Evolutionary conservation across 2,797 vertebrate genomes (phyloP), one percentile per base, ranked within the genome.

Genomic region (Tachyglossus aculeatus): DNA sequence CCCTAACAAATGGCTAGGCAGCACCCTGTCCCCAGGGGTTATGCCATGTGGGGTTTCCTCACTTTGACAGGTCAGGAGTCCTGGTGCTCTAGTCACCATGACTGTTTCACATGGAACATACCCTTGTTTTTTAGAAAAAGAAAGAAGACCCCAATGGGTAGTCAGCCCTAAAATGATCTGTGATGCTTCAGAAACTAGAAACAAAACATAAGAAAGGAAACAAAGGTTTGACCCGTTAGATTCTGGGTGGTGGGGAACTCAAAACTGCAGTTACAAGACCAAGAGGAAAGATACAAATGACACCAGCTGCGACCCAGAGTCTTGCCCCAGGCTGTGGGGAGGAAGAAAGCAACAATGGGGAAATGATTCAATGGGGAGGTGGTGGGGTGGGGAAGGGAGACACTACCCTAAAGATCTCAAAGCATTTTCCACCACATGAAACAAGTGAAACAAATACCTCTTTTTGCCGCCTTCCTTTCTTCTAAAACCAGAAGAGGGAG

Each of bases 151-250:
- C 48, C 36, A 77, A 64, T 39, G 40, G 66, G 57, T 33, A 44
- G 32, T 58, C 14, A 19, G 38, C 32, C 27, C 40, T 48, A 74
- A 58, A 78, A 44, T 61, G 56, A 40, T 66, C 45, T 41, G 24
- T 38, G 53, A 76, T 39, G 39, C 52, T 78, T 71, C 53, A 57
- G 39, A 47, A 53, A 45, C 22, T 66, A 67, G 41, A 51, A n/a
- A 54, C 55, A 62, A 48, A 51, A n/a, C n/a, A 39, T 47, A 40
- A 59, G 67, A 39, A 51, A 66, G 41, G 73, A 40, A 39, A 16
- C 60, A 13, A n/a, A n/a, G 19, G 31, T 32, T 36, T 55, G 69
- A 59, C 60, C 71, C 59, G 58, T 66, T 48, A 27, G 25, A 11
- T 18, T 48, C 16, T 31, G 25, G 31, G 16, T 27, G 27, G 24